Evolutionary conservation across 2,888 invertebrate species (phyloP), one percentile per base, ranked within the genome.

Genomic region (Drosophila lutescens): DNA sequence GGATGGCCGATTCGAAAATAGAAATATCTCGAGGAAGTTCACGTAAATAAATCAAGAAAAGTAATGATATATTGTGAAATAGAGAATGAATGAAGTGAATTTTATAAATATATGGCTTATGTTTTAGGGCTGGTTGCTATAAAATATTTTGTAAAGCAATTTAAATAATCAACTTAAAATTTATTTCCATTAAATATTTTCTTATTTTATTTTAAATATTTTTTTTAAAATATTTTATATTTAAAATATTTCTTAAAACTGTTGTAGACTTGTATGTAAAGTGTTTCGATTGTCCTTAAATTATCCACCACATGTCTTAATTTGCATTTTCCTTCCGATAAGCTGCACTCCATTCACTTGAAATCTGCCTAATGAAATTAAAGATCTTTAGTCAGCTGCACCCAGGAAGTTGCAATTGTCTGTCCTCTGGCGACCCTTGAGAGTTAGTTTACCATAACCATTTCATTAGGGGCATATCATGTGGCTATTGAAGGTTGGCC

Each of bases 391-490:
- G 8, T 1, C 10, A n/a, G 23, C 34, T 3, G 61, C 55, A 43
- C 4, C 12, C 44, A 38, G 66, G 12, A 65, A 65, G 62, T 49
- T 34, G 50, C 62, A 66, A 47, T 65, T 65, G 65, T 62, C 40
- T 41, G 17, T 20, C 32, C 67, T 30, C 9, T 15, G 60, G 2
- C 32, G 17, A 38, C 70, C 10, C 65, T 66, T 34, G 70, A 56
- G 65, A 40, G 58, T 40, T n/a, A 55, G 51, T 49, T 53, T 23
- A 60, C 41, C 74, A 69, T 69, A 69, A 62, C 51, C 74, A 53
- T 73, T 73, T 73, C 61, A 66, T 66, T 66, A 70, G 71, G 38
- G 66, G 58, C 65, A 70, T 66, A 70, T 66, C 66, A 66, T 56
- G 59, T 57, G 71, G 58, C 71, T 46, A 56, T 66, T 66, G 58